A percentile compares a stretch with the other conserved stretches of the same genome.
Conservation (phyloP, 2,113 vertebrate genomes). For the Colossoma macropomum region DNA sequence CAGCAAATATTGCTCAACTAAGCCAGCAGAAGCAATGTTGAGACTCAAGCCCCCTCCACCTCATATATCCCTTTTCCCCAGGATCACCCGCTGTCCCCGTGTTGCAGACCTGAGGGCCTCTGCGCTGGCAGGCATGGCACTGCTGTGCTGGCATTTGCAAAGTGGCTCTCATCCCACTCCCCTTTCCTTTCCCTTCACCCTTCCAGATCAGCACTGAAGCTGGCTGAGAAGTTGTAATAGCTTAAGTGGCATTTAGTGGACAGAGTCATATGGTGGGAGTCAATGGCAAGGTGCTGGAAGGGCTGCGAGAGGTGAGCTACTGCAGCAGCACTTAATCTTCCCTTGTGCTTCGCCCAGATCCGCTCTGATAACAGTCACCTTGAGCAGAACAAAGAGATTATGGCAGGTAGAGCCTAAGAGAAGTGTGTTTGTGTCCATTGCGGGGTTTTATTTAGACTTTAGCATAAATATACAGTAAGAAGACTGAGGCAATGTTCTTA, state of each 20-base stretch:
- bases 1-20: slow-evolving; percentile 30
- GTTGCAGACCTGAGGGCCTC: slow-evolving; percentile 5
- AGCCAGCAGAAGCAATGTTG: slow-evolving; percentile 41
- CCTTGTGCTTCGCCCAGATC: slow-evolving; percentile 67
- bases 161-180: slow-evolving; percentile 66
- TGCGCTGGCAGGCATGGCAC: slow-evolving; percentile 57
- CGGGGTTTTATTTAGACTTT: neutral
- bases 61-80: neutral
- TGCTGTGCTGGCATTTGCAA: slow-evolving; percentile 72
- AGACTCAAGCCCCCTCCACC: neutral
- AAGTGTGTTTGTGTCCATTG: neutral
- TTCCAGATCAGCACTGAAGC: slow-evolving; percentile 68
- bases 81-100: neutral
- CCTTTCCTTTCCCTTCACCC: slow-evolving; percentile 69
- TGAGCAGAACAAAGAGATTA: slow-evolving; percentile 76
- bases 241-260: slow-evolving; percentile 81
- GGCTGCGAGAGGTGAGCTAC: slow-evolving; percentile 71
- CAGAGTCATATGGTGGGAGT: slow-evolving; percentile 74
- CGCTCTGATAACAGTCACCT: slow-evolving; percentile 76
- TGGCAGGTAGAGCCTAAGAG: slow-evolving; percentile 43
- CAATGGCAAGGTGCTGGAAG: slow-evolving; percentile 75
- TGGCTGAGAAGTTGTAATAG: slow-evolving; percentile 78
- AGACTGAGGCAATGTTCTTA: neutral
- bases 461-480: slow-evolving; percentile 7
- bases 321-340: slow-evolving; percentile 74